These are phyloP conservation scores for Cryptus armator DNA, from an alignment of 2,888 invertebrate genomes.

Conservation along the genomic window DNA sequence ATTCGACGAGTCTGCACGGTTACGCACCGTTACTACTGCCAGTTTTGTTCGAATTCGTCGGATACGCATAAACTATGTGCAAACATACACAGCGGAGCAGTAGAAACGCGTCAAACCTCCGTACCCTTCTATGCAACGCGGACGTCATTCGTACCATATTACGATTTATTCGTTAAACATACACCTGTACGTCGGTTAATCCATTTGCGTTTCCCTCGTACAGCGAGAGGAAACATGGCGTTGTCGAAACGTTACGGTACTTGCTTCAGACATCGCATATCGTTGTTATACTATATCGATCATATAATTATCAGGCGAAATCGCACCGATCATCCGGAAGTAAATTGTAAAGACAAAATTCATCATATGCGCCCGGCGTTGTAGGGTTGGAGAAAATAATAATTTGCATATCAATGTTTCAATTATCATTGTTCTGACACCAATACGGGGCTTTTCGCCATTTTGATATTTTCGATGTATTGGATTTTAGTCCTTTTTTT, in stretches of 20 bases:
- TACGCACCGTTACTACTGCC: constrained; percentile 33
- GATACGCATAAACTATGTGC: constrained; percentile 13
- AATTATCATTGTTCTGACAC: too few relatives aligned
- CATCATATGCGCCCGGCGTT: not conserved
- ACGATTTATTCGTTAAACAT: constrained; percentile 57
- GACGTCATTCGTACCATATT: constrained; percentile 57
- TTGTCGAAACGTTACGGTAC: constrained; percentile 1
- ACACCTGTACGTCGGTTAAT: constrained; percentile 5
- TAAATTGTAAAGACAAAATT: not conserved
- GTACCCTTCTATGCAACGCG: constrained; percentile 33
- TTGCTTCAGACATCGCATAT: constrained; percentile 1
- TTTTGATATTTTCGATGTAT: too few relatives aligned
- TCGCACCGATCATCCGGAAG: not conserved
- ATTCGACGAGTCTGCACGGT: constrained; percentile 12
- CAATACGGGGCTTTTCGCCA: too few relatives aligned
- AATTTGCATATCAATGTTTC: not conserved
- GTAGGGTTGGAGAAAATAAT: not conserved
- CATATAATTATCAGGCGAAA: not conserved
- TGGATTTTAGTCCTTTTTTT: too few relatives aligned
- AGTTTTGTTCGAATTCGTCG: not conserved
- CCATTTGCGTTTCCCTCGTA: not conserved
- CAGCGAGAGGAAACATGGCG: not conserved
- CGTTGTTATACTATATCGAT: not conserved
- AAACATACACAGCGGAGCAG: constrained; percentile 47
- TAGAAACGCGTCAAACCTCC: constrained; percentile 52